Evolutionary conservation across 1,140 invertebrate genomes (phyloP).

Genomic region (Drosophila elegans): DNA sequence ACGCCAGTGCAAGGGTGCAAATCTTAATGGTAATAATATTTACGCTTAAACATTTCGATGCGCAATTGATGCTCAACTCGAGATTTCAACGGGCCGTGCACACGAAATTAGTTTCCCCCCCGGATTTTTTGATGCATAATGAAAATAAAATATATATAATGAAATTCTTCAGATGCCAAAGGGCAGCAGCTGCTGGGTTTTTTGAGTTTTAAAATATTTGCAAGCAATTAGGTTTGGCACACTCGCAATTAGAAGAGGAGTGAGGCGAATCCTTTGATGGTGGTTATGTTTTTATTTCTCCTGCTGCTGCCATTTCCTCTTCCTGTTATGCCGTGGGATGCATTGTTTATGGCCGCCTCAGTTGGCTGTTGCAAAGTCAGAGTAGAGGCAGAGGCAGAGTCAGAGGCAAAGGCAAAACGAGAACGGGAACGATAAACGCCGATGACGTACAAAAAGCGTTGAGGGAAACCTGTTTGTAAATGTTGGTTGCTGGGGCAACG

Average conservation of each 20-base stretch:
- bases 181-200: conserved; percentile 26
- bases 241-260: conserved; percentile 45
- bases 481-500: conserved; percentile 81
- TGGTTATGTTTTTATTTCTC: conserved; percentile 46
- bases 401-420: conserved; percentile 12
- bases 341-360: conserved; percentile 51
- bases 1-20: conserved; percentile 49
- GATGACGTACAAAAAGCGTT: conserved; percentile 54
- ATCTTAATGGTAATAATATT: conserved; percentile 56
- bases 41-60: conserved; percentile 70
- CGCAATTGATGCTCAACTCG: conserved; percentile 75
- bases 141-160: conserved; percentile 18
- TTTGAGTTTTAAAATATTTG: conserved; percentile 61
- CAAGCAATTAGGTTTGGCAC: conserved; percentile 72
- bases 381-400: neutral
- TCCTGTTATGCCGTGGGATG: conserved; percentile 32
- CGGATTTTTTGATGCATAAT: conserved; percentile 17
- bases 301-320: conserved; percentile 38
- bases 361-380: conserved; percentile 38
- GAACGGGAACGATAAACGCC: conserved; percentile 29
- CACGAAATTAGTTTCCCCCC: conserved; percentile 39
- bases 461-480: conserved; percentile 73
- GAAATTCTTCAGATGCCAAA: conserved; percentile 10
- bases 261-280: conserved; percentile 28
- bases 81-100: conserved; percentile 64